A percentile compares a stretch with the other conserved stretches of the same genome.
Conservation (phyloP, 2,113 vertebrate species). For the Toxostoma redivivum region DNA sequence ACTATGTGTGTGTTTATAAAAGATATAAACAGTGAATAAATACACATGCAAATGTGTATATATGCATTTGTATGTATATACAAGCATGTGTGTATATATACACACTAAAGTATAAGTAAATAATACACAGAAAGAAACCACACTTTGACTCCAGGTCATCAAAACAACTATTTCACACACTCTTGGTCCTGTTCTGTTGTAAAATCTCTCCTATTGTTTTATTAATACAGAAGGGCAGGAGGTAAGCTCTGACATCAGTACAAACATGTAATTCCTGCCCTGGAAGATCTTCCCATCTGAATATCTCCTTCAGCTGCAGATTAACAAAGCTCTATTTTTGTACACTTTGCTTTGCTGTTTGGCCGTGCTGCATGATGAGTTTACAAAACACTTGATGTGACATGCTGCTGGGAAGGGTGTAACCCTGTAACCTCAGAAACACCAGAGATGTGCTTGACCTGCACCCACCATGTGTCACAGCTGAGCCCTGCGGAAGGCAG, state of each 20-base stretch:
- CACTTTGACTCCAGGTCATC: background rate
- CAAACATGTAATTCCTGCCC: background rate
- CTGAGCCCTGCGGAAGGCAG: background rate
- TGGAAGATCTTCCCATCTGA: background rate
- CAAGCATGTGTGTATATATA: background rate
- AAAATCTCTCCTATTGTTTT: background rate
- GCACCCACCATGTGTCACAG: background rate
- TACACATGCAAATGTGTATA: background rate
- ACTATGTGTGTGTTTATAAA: background rate
- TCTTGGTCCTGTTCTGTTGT: background rate
- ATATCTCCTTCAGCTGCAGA: background rate
- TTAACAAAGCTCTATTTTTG: background rate
- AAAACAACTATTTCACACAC: background rate
- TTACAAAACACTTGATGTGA: background rate
- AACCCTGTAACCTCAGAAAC: background rate
- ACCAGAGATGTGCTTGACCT: background rate
- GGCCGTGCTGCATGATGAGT: accelerated
- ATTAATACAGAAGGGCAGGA: background rate
- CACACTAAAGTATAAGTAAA: background rate
- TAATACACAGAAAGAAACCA: background rate
- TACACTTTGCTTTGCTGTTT: background rate
- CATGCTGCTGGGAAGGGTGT: background rate
- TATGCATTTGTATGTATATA: background rate
- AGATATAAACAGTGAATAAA: background rate
- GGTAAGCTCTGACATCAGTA: background rate